Evolutionary conservation across 2,113 vertebrate genomes (phyloP), one percentile per base, ranked within the genome.

Genomic region (Chaetorhynchus papuensis): DNA sequence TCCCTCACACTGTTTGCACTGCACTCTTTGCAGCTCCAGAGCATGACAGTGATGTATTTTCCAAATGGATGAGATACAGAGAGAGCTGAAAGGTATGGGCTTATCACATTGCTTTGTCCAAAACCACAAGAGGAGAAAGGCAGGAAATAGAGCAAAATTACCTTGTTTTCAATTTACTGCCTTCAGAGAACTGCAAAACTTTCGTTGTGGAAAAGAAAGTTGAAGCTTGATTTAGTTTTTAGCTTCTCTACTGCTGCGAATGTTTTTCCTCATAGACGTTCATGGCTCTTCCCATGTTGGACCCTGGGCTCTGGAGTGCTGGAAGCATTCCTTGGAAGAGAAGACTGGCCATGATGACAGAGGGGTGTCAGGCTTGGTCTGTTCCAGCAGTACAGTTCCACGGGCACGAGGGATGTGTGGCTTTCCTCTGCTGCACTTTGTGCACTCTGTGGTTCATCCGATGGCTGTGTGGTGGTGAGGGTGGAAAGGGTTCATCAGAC

Each of bases 341-440:
- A 65, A 59, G 15, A 5, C 10, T 71, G 23, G 6, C 16, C 17
- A 28, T 27, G 39, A 9, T 6, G 7, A 30, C 39, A 74, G 24
- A 59, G 35, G 12, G 2, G 13, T 82, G 41, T 64, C 56, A 49
- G 68, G 7, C 49, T 78, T 68, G 28, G 15, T 75, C 33, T 89
- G 23, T 86, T 83, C 11, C 39, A 71, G 22, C 1, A 2, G 1
- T 54, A 16, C 8, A 66, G 1, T 30, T 92, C 71, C 57, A 14
- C 0, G 2, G 56, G 27, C 33, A 8, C 5, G 2, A n/a, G 26
- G 10, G n/a, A 15, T 11, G 6, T 0, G 2, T 11, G 7, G 6
- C 33, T 76, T 64, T 86, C 33, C 12, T 57, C 17, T 89, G 59
- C 41, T 78, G 37, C 19, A 15, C 42, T 31, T 70, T 2, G 2